phyloP scores from a whole-genome alignment of 2,888 invertebrate species.

The Nemotelus pantherinus region DNA sequence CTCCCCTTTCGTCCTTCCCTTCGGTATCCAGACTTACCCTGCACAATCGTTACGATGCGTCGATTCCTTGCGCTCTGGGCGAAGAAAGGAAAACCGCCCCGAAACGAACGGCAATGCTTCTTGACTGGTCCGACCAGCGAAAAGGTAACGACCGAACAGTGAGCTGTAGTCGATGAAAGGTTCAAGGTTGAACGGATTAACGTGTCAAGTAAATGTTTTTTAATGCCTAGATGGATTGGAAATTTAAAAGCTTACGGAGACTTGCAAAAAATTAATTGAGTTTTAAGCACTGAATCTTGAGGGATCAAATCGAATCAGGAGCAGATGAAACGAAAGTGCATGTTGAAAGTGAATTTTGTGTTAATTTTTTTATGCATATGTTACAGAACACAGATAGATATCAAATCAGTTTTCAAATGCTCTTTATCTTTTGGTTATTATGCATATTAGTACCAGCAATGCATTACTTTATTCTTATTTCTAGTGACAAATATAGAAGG shows the following conservation, averaged over 20 bases:
- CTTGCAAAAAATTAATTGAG: too few species aligned
- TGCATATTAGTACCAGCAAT: too few species aligned
- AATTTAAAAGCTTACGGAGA: not conserved
- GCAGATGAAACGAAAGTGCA: too few species aligned
- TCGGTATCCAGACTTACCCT: not conserved
- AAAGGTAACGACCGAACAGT: not conserved
- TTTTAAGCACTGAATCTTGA: too few species aligned
- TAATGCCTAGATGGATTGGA: not conserved
- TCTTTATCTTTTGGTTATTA: too few species aligned
- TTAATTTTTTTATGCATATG: too few species aligned
- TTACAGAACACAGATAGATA: too few species aligned
- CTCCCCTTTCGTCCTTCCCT: not conserved
- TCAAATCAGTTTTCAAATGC: too few species aligned
- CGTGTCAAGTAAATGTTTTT: conserved; percentile 22
- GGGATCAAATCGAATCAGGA: too few species aligned
- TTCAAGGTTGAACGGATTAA: conserved; percentile 15
- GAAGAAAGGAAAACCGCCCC: not conserved
- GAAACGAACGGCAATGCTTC: conserved; percentile 8
- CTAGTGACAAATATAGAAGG: too few species aligned
- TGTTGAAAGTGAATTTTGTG: too few species aligned
- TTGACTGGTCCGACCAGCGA: conserved; percentile 15
- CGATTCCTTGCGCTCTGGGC: not conserved
- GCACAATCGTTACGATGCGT: not conserved
- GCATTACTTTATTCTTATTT: too few species aligned
- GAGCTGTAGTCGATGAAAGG: not conserved